phyloP scores from a whole-genome alignment of 1,140 invertebrate species.

The Trachelipus rathkii region DNA sequence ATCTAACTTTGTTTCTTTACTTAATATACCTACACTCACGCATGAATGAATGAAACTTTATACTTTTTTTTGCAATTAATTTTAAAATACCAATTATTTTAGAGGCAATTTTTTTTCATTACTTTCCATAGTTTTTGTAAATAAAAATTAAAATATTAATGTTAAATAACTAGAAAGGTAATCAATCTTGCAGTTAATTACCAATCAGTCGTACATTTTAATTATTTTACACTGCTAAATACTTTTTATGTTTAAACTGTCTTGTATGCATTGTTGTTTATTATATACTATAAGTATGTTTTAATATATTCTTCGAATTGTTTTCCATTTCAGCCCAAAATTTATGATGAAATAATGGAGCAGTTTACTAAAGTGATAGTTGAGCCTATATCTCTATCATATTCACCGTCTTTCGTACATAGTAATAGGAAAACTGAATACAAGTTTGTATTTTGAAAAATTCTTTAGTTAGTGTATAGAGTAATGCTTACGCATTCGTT shows the following conservation, averaged over 20 bases:
- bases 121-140: too few species aligned
- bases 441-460: not conserved
- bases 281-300: too few species aligned
- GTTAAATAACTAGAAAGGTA: too few species aligned
- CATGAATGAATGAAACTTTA: too few species aligned
- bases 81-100: too few species aligned
- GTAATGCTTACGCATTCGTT: conserved; percentile 60
- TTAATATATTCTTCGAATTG: not conserved
- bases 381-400: conserved; percentile 84
- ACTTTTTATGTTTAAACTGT: not conserved
- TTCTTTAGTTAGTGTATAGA: too few species aligned
- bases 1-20: not conserved
- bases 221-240: not conserved
- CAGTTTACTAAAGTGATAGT: conserved; percentile 95
- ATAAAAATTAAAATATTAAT: not conserved
- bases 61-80: too few species aligned
- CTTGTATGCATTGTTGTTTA: not conserved
- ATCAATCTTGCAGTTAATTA: too few species aligned
- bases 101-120: too few species aligned
- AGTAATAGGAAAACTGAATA: conserved; percentile 6
- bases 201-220: not conserved
- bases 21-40: too few species aligned
- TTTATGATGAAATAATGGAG: conserved; percentile 94
- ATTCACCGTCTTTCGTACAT: conserved; percentile 49
- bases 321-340: conserved; percentile 54